Evolutionary conservation across 2,888 invertebrate species (phyloP), one percentile per base, ranked within the genome.

Genomic region (Lepidochrysops patricia): DNA sequence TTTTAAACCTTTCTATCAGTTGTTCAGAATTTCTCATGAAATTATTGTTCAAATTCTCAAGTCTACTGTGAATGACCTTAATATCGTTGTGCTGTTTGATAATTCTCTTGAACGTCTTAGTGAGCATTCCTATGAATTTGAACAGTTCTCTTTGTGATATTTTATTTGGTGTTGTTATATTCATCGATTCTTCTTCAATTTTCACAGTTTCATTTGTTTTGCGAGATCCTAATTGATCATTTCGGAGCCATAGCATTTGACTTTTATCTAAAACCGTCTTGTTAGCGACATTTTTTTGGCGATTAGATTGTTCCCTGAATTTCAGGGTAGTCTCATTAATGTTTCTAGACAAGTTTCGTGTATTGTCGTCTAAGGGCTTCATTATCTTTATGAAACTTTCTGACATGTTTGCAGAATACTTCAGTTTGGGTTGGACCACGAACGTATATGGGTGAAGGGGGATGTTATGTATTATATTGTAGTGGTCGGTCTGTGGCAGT

Each of bases 31-130:
- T 80, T 65, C 75, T 76, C 2, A 70, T 65, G 35, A 86, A 80
- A 32, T 79, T 75, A 1, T 80, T 73, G 57, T 79, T 80, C 0
- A 80, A 64, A 4, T 67, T 70, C 0, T 70, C 68, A 13, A 87
- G 65, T 61, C 75, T 77, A 7, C 66, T 69, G 9, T 85, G 78
- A 29, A 84, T 82, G 1, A 68, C 65, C 68, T 81, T 85, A 0
- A 89, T 83, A 61, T 83, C 80, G 0, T 66, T 72, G 19, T 87
- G 85, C 60, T 89, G 86, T 60, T 74, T 84, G 74, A 80, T 84
- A 6, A 86, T 80, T 60, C 81, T 88, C 61, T 84, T 87, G 37
- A 87, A 87, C 0, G 85, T 83, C 63, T 80, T 85, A 0, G 87
- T 82, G 1, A 89, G 64, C 76, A 85, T 82, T 0, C 84, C 71